A percentile compares a stretch with the other conserved stretches of the same genome.
phyloP scores from a whole-genome alignment of 2,797 vertebrate genomes.

The Heterohyrax brucei region DNA sequence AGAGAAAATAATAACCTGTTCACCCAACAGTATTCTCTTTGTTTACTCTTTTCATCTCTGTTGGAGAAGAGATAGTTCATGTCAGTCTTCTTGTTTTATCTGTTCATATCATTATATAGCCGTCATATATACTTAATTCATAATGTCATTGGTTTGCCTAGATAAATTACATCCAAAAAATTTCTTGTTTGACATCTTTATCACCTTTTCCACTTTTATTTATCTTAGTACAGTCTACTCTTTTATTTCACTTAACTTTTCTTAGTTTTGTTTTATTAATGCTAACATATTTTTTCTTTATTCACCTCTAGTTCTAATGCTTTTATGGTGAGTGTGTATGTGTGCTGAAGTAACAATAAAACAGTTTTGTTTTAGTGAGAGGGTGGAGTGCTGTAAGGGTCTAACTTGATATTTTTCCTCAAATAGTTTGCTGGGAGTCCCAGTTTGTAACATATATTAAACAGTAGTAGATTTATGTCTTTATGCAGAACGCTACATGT shows the following conservation, averaged over 20 bases:
- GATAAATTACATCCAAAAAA: background rate
- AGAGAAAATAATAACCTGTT: conserved; percentile 10
- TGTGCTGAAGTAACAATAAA: background rate
- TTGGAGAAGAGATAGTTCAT: background rate
- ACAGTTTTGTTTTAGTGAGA: no score
- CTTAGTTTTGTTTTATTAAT: conserved; percentile 54
- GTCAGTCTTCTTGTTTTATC: background rate
- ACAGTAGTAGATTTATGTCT: background rate
- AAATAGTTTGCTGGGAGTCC: background rate
- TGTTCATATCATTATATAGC: background rate
- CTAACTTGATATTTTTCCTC: conserved; percentile 8
- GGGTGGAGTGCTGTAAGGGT: background rate
- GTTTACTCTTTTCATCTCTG: background rate
- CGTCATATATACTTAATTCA: background rate
- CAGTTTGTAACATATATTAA: conserved; percentile 61
- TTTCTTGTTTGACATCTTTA: conserved; percentile 13
- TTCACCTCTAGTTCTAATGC: conserved; percentile 13
- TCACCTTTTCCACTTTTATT: conserved; percentile 28
- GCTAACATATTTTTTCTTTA: conserved; percentile 27
- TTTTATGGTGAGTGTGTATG: background rate
- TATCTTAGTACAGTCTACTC: background rate
- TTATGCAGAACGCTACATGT: conserved; percentile 41
- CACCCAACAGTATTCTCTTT: conserved; percentile 3
- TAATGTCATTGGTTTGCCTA: background rate
- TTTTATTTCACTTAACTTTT: conserved; percentile 56